phyloP scores from a whole-genome alignment of 92 coral and sea anemone genomes.

The Galaxea fascicularis region DNA sequence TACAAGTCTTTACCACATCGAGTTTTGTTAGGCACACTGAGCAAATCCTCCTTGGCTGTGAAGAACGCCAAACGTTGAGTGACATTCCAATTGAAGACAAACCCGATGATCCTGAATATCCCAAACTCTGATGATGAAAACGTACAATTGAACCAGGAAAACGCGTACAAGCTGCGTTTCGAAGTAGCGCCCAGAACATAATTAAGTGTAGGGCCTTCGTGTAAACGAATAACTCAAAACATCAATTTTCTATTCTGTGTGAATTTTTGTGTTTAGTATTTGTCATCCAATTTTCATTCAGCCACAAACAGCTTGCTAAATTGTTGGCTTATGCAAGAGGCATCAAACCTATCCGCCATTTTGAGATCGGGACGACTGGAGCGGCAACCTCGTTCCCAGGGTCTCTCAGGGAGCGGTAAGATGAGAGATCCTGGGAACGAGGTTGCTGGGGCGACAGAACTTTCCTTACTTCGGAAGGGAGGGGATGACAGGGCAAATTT shows the following conservation, averaged over 20 bases:
- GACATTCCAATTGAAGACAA: background rate
- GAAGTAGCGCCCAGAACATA: constrained; percentile 31
- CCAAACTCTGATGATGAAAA: background rate
- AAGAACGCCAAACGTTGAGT: background rate
- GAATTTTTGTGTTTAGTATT: background rate
- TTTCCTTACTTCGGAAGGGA: too few species aligned
- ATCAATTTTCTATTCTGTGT: background rate
- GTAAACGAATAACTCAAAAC: background rate
- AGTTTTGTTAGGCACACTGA: constrained; percentile 6
- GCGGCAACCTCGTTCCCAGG: background rate
- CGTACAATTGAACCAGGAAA: background rate
- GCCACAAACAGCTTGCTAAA: background rate
- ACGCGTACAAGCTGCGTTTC: background rate
- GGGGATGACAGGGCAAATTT: too few species aligned
- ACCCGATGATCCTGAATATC: background rate
- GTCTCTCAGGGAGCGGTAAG: background rate
- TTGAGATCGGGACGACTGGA: constrained; percentile 51
- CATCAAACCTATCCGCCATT: constrained; percentile 47
- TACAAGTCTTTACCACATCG: background rate
- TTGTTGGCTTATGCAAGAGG: background rate
- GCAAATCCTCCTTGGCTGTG: constrained; percentile 26
- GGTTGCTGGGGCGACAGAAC: background rate
- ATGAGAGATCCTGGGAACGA: background rate
- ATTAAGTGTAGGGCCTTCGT: background rate
- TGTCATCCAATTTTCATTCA: background rate